These are phyloP conservation scores for Chrysogorgia sp. DNA, from an alignment of 92 coral and sea anemone species.

Conservation along the genomic window DNA sequence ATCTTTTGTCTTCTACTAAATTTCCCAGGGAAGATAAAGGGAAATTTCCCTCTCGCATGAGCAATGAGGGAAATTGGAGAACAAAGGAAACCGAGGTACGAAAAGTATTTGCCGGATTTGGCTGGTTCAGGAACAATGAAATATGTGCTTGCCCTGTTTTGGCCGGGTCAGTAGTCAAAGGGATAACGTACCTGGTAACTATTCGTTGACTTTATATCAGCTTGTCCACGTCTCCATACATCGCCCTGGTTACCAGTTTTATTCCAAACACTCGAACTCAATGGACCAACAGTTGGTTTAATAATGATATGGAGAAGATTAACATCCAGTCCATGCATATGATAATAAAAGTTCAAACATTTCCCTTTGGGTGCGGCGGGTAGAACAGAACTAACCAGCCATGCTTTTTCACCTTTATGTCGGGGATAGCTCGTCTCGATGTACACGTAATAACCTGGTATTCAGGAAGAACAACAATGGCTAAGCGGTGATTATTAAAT, in stretches of 20 bases:
- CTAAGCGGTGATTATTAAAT: not conserved
- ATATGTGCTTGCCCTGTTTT: not conserved
- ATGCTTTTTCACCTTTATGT: conserved; percentile 72
- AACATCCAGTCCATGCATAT: conserved; percentile 85
- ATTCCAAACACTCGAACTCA: conserved; percentile 80
- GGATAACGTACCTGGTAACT: conserved; percentile 34
- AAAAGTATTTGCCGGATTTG: too few relatives aligned
- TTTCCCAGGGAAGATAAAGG: too few relatives aligned
- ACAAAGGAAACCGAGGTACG: too few relatives aligned
- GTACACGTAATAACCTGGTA: conserved; percentile 87
- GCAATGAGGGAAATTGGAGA: too few relatives aligned
- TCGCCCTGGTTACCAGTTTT: conserved; percentile 92
- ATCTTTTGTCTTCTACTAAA: too few relatives aligned
- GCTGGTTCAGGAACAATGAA: not conserved
- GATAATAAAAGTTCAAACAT: conserved; percentile 93
- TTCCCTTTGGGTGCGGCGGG: conserved; percentile 78
- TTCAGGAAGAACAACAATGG: not conserved
- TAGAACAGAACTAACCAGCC: conserved; percentile 66
- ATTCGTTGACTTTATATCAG: conserved; percentile 53
- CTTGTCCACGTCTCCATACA: conserved; percentile 84
- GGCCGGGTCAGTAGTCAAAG: not conserved
- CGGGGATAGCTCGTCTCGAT: conserved; percentile 89
- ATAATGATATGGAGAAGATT: conserved; percentile 75
- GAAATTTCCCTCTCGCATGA: too few relatives aligned
- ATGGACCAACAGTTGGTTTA: conserved; percentile 49